A percentile compares a stretch with the other conserved stretches of the same genome.
phyloP scores from a whole-genome alignment of 1,140 invertebrate species.

The Drosophila serrata region DNA sequence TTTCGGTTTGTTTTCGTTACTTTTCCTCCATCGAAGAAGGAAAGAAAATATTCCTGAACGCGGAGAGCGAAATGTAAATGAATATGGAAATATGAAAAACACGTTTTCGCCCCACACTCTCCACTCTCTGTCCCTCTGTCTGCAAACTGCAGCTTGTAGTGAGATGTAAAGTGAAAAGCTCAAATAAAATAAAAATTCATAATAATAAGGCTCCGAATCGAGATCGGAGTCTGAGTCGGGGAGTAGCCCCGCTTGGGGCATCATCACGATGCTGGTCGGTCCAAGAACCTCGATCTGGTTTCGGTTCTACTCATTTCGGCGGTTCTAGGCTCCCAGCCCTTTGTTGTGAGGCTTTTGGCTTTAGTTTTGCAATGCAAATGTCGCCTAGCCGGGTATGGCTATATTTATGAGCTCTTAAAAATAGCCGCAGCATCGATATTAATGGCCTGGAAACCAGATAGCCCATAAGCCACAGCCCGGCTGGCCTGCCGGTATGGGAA shows the following conservation, averaged over 20 bases:
- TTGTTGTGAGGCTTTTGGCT: conserved; percentile 21
- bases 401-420: conserved; percentile 67
- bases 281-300: conserved; percentile 2
- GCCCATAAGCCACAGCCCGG: conserved; percentile 12
- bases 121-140: not conserved
- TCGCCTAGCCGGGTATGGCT: conserved; percentile 34
- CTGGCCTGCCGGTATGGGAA: conserved; percentile 38
- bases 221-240: not conserved
- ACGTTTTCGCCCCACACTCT: conserved; percentile 46
- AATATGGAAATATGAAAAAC: conserved; percentile 77
- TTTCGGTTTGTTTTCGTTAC: conserved; percentile 19
- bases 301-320: conserved; percentile 1
- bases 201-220: conserved; percentile 54
- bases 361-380: conserved; percentile 63
- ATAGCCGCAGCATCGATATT: conserved; percentile 46
- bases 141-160: conserved; percentile 15
- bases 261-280: conserved; percentile 34
- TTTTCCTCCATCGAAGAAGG: conserved; percentile 5
- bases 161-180: conserved; percentile 67
- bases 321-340: conserved; percentile 26
- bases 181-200: conserved; percentile 57
- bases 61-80: conserved; percentile 61
- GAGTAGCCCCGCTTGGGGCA: conserved; percentile 7
- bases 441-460: conserved; percentile 59
- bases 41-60: conserved; percentile 44